Conservation (phyloP, 2,797 vertebrate species). For the Arrhamphus sclerolepis region DNA sequence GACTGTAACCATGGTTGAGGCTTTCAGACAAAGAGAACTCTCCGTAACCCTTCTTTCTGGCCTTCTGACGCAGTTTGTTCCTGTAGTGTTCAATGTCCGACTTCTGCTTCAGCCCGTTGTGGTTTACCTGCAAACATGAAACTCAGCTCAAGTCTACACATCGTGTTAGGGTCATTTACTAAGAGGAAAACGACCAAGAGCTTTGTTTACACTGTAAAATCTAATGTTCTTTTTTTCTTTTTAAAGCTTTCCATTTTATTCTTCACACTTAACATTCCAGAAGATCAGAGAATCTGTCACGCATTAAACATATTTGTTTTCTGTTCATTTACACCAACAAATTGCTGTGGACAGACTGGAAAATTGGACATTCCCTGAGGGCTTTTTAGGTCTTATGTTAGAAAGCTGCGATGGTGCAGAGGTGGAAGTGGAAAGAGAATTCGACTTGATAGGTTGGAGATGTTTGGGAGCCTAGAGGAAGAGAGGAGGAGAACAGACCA, state of each 20-base stretch:
- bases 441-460: too few relatives aligned
- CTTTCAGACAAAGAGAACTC: constrained; percentile 88
- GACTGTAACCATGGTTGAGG: constrained; percentile 74
- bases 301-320: constrained; percentile 16
- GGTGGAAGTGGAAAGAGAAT: too few relatives aligned
- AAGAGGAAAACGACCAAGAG: background rate
- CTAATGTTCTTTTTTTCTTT: too few relatives aligned
- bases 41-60: constrained; percentile 93
- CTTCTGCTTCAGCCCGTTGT: constrained; percentile 94
- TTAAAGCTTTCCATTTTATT: background rate
- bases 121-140: constrained; percentile 83
- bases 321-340: constrained; percentile 19
- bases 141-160: background rate
- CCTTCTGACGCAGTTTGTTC: constrained; percentile 96
- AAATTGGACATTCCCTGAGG: constrained; percentile 10
- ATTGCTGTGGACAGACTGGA: constrained; percentile 13
- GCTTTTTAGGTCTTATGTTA: constrained; percentile 10
- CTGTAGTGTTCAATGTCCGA: constrained; percentile 98
- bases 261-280: too few relatives aligned
- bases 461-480: too few relatives aligned
- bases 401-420: too few relatives aligned
- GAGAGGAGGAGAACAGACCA: constrained; percentile 18
- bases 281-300: constrained; percentile 3
- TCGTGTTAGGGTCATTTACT: background rate
- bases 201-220: background rate